Base-by-base conservation (phyloP, 1,140 invertebrate species). In the Drosophila gunungcola region DNA sequence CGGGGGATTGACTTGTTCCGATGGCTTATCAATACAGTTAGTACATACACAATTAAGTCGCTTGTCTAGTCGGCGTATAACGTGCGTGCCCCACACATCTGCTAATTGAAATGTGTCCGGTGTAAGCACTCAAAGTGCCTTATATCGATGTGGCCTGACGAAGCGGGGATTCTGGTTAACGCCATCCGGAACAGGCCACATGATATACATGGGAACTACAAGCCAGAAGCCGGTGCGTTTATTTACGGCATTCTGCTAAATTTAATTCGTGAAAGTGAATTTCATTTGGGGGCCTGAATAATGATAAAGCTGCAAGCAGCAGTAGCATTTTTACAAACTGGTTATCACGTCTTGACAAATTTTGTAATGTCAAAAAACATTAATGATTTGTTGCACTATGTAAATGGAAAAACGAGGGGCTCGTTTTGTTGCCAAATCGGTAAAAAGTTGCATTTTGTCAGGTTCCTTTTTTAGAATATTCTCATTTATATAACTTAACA, bases 1-100 rank as follows among this genome's bases (percentile, higher is more conserved):
- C 16, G 52, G 61, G 62, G 70, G 41, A 83, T 55, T 82, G 70
- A 68, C 70, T 75, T 79, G 49, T 69, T 81, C 64, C 73, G 78
- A 67, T 63, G 60, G 27, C 64, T n/a, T 60, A 38, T 36, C 64
- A 43, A 43, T 55, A 72, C 58, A 79, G 70, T 75, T 79, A 56
- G 53, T 53, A 60, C 46, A 61, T 73, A 73, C 52, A 25, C 34
- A 55, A 70, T 72, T 49, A 70, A 70, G 9, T 29, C n/a, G 21
- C 43, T 41, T 27, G 42, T 21, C 68, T 57, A 57, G 65, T 39
- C 43, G 51, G 49, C 9, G 11, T 42, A 27, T 9, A 60, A 34
- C 32, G 67, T 73, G 69, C 69, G 69, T 73, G 67, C 61, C 34
- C 39, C 43, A 27, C 34, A 41, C 49, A 67, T 55, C 21, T 45